Evolutionary conservation across 1,140 invertebrate genomes (phyloP).

Genomic region (Hormaphis cornu): DNA sequence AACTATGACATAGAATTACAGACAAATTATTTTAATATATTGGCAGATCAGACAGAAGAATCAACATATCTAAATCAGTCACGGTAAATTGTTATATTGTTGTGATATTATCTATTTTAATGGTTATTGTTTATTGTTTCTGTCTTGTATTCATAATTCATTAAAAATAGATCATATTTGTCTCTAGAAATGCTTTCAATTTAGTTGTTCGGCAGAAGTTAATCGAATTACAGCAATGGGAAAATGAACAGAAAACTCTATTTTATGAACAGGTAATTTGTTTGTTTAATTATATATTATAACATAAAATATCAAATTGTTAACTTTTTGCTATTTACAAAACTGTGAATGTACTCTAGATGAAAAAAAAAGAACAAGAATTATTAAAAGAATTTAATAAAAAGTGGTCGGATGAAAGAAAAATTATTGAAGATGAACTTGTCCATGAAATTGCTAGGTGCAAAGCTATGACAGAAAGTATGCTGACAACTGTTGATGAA

Average conservation of each 20-base stretch:
- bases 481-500: background rate
- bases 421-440: constrained; percentile 3
- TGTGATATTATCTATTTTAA: background rate
- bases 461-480: background rate
- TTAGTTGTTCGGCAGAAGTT: background rate
- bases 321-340: background rate
- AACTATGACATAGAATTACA: background rate
- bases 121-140: background rate
- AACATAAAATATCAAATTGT: too few species aligned
- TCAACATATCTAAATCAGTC: background rate
- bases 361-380: constrained; percentile 3
- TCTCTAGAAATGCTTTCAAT: background rate
- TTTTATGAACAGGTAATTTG: constrained; percentile 16
- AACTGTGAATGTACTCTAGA: too few species aligned
- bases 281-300: background rate
- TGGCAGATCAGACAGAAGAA: background rate
- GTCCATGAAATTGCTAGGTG: background rate
- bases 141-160: background rate
- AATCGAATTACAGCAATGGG: constrained; percentile 1
- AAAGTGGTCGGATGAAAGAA: background rate
- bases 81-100: background rate
- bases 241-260: constrained; percentile 1
- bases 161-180: background rate
- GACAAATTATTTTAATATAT: background rate
- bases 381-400: constrained; percentile 10